phyloP scores from a whole-genome alignment of 2,113 vertebrate species.

The Hemicordylus capensis region DNA sequence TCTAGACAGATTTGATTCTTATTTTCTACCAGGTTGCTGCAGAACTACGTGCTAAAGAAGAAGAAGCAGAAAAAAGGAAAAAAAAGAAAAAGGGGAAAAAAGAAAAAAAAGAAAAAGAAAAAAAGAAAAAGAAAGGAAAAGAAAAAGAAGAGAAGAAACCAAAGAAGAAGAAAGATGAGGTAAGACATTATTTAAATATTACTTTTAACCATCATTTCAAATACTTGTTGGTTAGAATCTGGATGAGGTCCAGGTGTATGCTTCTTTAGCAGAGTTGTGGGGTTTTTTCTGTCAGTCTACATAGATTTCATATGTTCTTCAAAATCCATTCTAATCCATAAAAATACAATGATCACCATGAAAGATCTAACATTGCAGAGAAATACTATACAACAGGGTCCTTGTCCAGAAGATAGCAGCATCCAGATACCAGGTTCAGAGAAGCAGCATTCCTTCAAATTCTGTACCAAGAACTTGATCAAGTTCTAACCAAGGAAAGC shows the following conservation, averaged over 20 bases:
- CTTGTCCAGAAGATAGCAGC: too few relatives aligned
- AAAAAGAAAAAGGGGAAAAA: conserved; percentile 55
- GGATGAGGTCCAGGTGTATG: neutral
- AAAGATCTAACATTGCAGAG: too few relatives aligned
- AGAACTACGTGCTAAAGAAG: conserved; percentile 80
- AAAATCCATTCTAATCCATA: too few relatives aligned
- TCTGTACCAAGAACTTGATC: too few relatives aligned
- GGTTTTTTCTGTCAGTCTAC: too few relatives aligned
- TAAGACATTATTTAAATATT: neutral
- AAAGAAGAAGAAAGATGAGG: conserved; percentile 56
- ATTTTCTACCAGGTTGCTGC: conserved; percentile 76
- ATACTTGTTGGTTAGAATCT: neutral
- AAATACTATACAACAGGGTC: too few relatives aligned
- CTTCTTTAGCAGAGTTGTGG: neutral
- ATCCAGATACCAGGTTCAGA: too few relatives aligned
- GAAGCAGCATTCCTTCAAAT: too few relatives aligned
- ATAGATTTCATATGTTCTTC: too few relatives aligned
- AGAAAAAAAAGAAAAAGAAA: conserved; percentile 40
- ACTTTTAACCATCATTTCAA: neutral
- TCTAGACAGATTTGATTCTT: neutral
- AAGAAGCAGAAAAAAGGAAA: conserved; percentile 77
- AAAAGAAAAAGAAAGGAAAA: conserved; percentile 37
- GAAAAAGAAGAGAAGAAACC: conserved; percentile 34
- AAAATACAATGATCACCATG: too few relatives aligned
- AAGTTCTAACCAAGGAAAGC: too few relatives aligned